A percentile compares a stretch with the other conserved stretches of the same genome.
These are phyloP conservation scores for Protobothrops flavoviridis DNA, from an alignment of 2,113 vertebrate genomes.

Conservation along the genomic window DNA sequence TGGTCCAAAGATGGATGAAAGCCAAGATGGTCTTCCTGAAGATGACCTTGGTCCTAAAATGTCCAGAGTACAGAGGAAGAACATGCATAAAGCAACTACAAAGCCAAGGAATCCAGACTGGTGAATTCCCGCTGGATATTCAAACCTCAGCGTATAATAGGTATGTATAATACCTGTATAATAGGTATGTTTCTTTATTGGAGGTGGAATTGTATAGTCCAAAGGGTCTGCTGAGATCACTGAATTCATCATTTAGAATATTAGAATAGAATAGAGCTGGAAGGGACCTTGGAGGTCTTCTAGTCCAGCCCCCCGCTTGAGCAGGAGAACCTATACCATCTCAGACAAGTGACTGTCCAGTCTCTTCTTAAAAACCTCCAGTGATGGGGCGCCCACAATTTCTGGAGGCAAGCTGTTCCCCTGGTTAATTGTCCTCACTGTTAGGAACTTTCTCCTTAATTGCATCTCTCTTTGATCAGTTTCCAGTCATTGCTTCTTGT, in stretches of 20 bases:
- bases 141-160: background rate
- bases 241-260: background rate
- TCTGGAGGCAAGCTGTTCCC: too few relatives aligned
- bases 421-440: too few relatives aligned
- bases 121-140: conserved; percentile 34
- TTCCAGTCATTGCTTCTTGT: too few relatives aligned
- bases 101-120: conserved; percentile 33
- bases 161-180: background rate
- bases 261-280: too few relatives aligned
- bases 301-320: too few relatives aligned
- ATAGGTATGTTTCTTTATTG: rapidly evolving
- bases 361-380: too few relatives aligned
- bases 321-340: too few relatives aligned
- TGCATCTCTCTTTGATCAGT: too few relatives aligned
- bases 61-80: background rate
- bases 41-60: background rate
- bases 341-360: too few relatives aligned
- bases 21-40: conserved; percentile 26
- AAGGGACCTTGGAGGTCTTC: too few relatives aligned
- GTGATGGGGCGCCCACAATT: too few relatives aligned
- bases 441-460: too few relatives aligned
- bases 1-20: background rate
- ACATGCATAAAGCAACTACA: background rate
- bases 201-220: background rate
- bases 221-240: background rate